These are phyloP conservation scores for Drosophila tropicalis DNA, from an alignment of 1,140 invertebrate species.

Conservation along the genomic window DNA sequence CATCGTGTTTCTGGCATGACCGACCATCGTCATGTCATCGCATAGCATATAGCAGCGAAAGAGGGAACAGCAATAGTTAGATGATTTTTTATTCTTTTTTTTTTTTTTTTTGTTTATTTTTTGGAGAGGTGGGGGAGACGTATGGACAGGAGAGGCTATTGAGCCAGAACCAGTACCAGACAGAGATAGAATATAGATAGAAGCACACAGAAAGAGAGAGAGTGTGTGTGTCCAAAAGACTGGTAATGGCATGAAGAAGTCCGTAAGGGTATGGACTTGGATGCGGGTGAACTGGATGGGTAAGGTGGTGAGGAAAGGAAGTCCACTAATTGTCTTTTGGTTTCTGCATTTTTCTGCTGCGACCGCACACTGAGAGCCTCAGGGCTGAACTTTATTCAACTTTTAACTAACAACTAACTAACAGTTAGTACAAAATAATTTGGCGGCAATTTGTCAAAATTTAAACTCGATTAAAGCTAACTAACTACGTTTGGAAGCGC, in stretches of 20 bases:
- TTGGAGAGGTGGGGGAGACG: constrained; percentile 17
- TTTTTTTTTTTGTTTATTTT: background rate
- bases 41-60: constrained; percentile 29
- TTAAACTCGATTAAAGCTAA: constrained; percentile 75
- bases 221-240: background rate
- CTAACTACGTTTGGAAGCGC: constrained; percentile 76
- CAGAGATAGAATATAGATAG: constrained; percentile 15
- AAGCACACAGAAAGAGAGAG: background rate
- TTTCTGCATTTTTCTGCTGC: constrained; percentile 72
- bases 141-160: background rate
- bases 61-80: constrained; percentile 19
- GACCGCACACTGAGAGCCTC: constrained; percentile 23
- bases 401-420: constrained; percentile 19
- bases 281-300: constrained; percentile 1
- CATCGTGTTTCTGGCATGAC: constrained; percentile 77
- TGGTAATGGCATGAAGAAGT: too few relatives aligned
- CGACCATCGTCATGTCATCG: constrained; percentile 42
- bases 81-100: background rate
- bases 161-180: background rate
- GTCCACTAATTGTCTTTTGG: constrained; percentile 78
- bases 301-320: constrained; percentile 42
- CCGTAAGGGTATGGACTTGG: too few relatives aligned
- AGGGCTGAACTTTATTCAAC: constrained; percentile 56
- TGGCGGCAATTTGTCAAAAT: constrained; percentile 76
- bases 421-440: constrained; percentile 32